Conservation (phyloP, 2,888 invertebrate genomes). For the Drosophila pegasa region DNA sequence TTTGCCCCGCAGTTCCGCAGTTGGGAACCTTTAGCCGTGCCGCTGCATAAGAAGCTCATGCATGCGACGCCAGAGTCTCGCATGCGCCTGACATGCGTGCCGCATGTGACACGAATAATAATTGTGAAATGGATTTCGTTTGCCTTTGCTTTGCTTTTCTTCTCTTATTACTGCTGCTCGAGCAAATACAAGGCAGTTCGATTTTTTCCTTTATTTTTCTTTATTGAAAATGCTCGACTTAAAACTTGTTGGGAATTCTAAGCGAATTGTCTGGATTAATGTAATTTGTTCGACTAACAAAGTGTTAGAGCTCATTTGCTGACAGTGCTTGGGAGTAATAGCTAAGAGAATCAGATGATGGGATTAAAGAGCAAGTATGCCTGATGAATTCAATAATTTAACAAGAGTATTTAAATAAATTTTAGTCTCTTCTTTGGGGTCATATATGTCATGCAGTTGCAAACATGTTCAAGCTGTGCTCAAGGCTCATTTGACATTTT, state of each 20-base stretch:
- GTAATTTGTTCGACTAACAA: background rate
- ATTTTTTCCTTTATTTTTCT: background rate
- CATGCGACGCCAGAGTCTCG: conserved; percentile 18
- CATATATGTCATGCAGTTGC: background rate
- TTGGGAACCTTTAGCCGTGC: background rate
- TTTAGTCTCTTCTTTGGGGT: too few species aligned
- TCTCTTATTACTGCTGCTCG: background rate
- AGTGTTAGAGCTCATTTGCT: too few species aligned
- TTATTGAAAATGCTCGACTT: background rate
- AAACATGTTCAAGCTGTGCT: too few species aligned
- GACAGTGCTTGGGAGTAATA: too few species aligned
- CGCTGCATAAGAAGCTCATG: conserved; percentile 30
- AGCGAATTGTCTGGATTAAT: background rate
- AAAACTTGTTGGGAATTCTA: background rate
- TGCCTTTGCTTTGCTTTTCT: background rate
- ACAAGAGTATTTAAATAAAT: too few species aligned
- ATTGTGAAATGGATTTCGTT: conserved; percentile 1
- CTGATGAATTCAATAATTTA: too few species aligned
- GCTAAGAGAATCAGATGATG: too few species aligned
- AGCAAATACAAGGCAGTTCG: background rate
- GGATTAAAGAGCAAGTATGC: too few species aligned
- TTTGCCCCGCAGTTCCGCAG: background rate
- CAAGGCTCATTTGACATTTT: too few species aligned
- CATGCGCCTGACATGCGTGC: background rate
- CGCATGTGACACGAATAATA: conserved; percentile 12